Evolutionary conservation across 2,888 invertebrate genomes (phyloP).

Genomic region (Caenorhabditis sp.): DNA sequence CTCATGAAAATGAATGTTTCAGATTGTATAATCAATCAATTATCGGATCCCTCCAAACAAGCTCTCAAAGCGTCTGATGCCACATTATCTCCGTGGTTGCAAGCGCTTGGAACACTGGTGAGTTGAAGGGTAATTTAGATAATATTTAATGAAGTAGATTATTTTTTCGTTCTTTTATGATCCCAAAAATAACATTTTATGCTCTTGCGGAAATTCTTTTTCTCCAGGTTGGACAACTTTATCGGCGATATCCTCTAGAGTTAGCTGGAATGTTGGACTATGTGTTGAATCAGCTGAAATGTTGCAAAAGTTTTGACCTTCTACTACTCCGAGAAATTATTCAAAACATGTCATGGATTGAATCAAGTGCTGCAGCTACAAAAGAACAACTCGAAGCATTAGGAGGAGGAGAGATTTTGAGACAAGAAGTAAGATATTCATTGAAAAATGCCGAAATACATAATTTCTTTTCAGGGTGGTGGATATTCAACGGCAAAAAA

Average conservation of each 20-base stretch:
- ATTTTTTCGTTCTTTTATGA: too few relatives aligned
- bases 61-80: slow-evolving; percentile 87
- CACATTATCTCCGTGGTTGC: slow-evolving; percentile 79
- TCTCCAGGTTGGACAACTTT: slow-evolving; percentile 84
- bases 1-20: too few relatives aligned
- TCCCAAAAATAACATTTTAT: too few relatives aligned
- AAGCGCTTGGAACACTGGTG: slow-evolving; percentile 89
- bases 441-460: too few relatives aligned
- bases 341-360: slow-evolving; percentile 98
- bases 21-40: slow-evolving; percentile 89
- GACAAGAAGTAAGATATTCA: slow-evolving; percentile 81
- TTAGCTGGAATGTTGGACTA: slow-evolving; percentile 93
- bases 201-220: background rate
- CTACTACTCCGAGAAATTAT: slow-evolving; percentile 94
- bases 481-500: slow-evolving; percentile 96
- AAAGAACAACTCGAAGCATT: slow-evolving; percentile 93
- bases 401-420: slow-evolving; percentile 92
- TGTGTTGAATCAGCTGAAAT: slow-evolving; percentile 94
- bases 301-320: slow-evolving; percentile 85
- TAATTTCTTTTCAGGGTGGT: slow-evolving; percentile 81
- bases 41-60: slow-evolving; percentile 79
- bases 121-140: too few relatives aligned
- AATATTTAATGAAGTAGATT: too few relatives aligned
- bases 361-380: slow-evolving; percentile 94
- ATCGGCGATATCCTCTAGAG: slow-evolving; percentile 90